phyloP scores from a whole-genome alignment of 2,888 invertebrate genomes.

The Drosophila birchii region DNA sequence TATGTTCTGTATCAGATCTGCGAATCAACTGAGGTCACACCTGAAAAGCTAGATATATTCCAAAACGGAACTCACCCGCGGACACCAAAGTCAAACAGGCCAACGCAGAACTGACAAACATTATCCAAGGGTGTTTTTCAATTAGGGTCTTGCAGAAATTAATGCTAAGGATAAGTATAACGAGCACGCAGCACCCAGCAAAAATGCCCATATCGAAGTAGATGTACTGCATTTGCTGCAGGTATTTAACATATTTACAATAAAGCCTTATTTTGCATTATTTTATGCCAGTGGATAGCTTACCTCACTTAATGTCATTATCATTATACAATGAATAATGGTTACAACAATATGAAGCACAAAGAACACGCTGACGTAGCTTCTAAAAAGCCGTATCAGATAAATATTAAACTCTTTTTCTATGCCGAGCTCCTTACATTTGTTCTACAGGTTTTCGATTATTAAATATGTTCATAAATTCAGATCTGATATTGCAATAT shows the following conservation, averaged over 20 bases:
- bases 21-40: background rate
- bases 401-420: constrained; percentile 53
- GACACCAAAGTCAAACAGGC: constrained; percentile 16
- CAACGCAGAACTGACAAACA: constrained; percentile 34
- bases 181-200: background rate
- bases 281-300: constrained; percentile 1
- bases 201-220: constrained; percentile 36
- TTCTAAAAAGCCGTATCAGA: constrained; percentile 41
- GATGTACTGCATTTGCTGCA: constrained; percentile 21
- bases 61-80: constrained; percentile 28
- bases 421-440: constrained; percentile 45
- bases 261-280: too few relatives aligned
- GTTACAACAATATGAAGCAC: constrained; percentile 40
- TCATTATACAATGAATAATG: constrained; percentile 19
- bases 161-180: constrained; percentile 27
- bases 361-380: constrained; percentile 39
- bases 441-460: background rate
- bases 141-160: constrained; percentile 36
- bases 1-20: constrained; percentile 23
- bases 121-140: constrained; percentile 19
- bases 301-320: constrained; percentile 39
- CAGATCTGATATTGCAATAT: background rate
- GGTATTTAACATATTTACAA: background rate
- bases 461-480: background rate
- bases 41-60: background rate